These are phyloP conservation scores for Pantherophis alleghaniensis DNA, from an alignment of 2,797 vertebrate genomes.

Conservation along the genomic window DNA sequence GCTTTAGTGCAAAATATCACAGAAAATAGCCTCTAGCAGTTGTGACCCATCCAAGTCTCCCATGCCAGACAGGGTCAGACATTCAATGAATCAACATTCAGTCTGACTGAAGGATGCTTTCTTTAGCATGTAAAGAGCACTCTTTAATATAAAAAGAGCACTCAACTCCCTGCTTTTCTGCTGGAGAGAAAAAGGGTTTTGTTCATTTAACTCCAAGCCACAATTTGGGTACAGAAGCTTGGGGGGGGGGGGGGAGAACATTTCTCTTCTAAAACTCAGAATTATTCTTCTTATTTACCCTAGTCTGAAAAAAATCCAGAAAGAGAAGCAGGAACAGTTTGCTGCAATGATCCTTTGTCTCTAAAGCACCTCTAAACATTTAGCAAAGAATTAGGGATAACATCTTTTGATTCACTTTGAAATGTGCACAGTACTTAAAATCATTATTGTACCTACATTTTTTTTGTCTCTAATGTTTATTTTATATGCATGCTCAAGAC, in stretches of 20 bases:
- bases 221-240: background rate
- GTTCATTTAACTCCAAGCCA: background rate
- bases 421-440: background rate
- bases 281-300: background rate
- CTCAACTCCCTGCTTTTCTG: background rate
- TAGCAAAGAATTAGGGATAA: background rate
- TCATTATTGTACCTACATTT: background rate
- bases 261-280: background rate
- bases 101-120: slow-evolving; percentile 7
- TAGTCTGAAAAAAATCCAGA: background rate
- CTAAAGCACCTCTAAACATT: background rate
- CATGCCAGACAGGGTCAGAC: background rate
- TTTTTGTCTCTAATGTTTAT: background rate
- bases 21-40: background rate
- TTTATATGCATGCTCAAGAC: background rate
- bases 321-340: background rate
- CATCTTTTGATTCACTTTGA: background rate
- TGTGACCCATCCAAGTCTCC: background rate
- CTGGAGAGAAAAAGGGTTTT: background rate
- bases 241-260: background rate
- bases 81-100: background rate
- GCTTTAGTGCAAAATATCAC: background rate
- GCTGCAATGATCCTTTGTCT: background rate
- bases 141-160: background rate
- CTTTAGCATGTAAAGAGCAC: background rate